These are phyloP conservation scores for Petrosia ficiformis DNA, from an alignment of 37 sponge, comb jelly and placozoan species.

Conservation along the genomic window DNA sequence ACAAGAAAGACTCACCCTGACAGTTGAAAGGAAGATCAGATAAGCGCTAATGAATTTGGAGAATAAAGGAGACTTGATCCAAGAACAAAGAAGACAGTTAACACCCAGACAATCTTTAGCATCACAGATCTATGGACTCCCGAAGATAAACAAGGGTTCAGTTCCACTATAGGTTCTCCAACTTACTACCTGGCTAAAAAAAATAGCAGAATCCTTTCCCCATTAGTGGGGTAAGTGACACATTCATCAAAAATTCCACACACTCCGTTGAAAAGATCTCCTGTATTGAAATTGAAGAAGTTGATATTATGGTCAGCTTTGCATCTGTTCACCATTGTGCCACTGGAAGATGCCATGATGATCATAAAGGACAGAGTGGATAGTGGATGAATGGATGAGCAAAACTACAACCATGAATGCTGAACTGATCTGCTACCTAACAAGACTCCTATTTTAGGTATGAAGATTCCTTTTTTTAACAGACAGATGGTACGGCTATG, in stretches of 20 bases:
- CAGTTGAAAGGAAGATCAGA: conserved; percentile 34
- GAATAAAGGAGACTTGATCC: conserved; percentile 20
- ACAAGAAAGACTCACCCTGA: conserved; percentile 18
- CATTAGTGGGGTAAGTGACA: not conserved
- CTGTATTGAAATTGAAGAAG: not conserved
- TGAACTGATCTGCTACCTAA: not conserved
- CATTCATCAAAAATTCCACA: not conserved
- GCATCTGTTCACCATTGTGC: conserved; percentile 16
- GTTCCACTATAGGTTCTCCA: conserved; percentile 22
- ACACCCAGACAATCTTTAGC: not conserved
- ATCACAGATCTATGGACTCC: conserved; percentile 17
- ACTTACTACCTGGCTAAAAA: conserved; percentile 15
- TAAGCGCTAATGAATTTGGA: too few relatives aligned
- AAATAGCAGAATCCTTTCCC: conserved; percentile 7
- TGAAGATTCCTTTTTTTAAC: conserved; percentile 10
- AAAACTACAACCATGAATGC: conserved; percentile 2
- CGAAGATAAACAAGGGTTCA: conserved; percentile 18
- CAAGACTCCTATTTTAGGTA: conserved; percentile 17
- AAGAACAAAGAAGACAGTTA: too few relatives aligned
- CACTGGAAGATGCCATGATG: conserved; percentile 13
- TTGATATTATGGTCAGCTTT: conserved; percentile 16
- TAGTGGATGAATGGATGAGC: not conserved
- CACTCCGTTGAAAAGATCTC: not conserved
- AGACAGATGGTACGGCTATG: conserved; percentile 26
- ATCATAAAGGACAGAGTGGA: conserved; percentile 2